These are phyloP conservation scores for Bellardia pandia DNA, from an alignment of 2,888 invertebrate genomes.

Conservation along the genomic window DNA sequence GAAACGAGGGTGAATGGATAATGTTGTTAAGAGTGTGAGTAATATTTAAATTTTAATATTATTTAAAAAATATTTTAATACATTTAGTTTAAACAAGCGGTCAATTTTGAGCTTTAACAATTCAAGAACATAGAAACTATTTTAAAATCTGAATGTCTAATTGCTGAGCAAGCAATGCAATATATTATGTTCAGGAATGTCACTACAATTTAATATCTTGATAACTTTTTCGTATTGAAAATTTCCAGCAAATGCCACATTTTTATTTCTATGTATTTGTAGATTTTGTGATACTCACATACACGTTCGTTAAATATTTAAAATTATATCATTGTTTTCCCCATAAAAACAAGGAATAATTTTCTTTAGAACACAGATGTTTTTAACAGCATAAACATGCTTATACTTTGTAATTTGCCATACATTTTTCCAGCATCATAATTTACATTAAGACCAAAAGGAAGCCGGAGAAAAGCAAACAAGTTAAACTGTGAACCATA, in stretches of 20 bases:
- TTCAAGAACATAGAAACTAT: no score
- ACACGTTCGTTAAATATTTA: no score
- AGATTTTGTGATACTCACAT: no score
- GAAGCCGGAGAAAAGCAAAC: not conserved
- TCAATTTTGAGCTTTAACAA: no score
- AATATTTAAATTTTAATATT: no score
- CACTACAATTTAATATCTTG: no score
- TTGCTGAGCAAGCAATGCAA: no score
- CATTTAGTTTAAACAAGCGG: not conserved
- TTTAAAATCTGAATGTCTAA: no score
- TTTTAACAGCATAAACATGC: slow-evolving; percentile 46
- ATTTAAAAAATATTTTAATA: no score
- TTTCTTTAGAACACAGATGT: slow-evolving; percentile 35
- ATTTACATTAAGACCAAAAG: slow-evolving; percentile 25
- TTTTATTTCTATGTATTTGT: not conserved
- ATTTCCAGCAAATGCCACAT: no score
- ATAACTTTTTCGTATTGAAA: no score
- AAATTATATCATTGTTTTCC: not conserved
- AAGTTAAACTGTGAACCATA: not conserved
- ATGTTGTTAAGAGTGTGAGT: not conserved
- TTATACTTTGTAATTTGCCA: not conserved
- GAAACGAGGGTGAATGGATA: not conserved
- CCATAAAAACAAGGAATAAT: slow-evolving; percentile 15
- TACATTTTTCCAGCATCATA: slow-evolving; percentile 17
- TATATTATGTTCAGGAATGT: no score